These are phyloP conservation scores for Arge pagana DNA, from an alignment of 2,888 invertebrate genomes.

Conservation along the genomic window DNA sequence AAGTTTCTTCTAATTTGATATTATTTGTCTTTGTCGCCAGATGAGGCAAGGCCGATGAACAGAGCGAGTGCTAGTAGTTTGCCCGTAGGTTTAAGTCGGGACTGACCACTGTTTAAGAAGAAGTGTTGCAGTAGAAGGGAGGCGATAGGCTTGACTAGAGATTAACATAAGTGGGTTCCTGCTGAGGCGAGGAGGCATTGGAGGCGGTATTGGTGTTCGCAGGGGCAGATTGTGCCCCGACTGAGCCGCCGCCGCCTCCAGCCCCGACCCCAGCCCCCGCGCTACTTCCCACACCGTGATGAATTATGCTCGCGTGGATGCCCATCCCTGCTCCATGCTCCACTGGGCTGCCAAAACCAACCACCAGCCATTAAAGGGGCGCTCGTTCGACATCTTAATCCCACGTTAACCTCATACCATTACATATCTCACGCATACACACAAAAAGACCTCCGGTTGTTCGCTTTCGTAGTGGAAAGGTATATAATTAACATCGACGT, in stretches of 20 bases:
- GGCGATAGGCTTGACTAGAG: constrained; percentile 72
- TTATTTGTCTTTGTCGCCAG: too few relatives aligned
- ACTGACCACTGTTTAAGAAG: constrained; percentile 60
- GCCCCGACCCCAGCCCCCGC: constrained; percentile 58
- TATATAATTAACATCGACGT: too few relatives aligned
- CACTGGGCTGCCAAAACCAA: constrained; percentile 60
- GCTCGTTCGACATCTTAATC: constrained; percentile 40
- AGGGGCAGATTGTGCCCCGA: constrained; percentile 68
- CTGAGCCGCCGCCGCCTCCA: constrained; percentile 58
- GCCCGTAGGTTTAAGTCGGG: constrained; percentile 56
- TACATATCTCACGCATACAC: constrained; percentile 45
- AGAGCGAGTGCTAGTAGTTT: constrained; percentile 49
- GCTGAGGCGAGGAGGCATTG: constrained; percentile 62
- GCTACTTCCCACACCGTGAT: constrained; percentile 59
- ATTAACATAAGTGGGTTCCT: constrained; percentile 93
- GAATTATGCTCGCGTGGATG: constrained; percentile 58
- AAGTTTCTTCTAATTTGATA: too few relatives aligned
- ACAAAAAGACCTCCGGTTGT: constrained; percentile 25
- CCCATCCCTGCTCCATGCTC: constrained; percentile 62
- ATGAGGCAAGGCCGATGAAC: constrained; percentile 28
- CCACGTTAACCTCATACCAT: constrained; percentile 35
- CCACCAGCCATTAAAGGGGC: constrained; percentile 60
- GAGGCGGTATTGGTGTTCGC: constrained; percentile 59
- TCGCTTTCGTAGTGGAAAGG: neutral
- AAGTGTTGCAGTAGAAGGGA: constrained; percentile 60